Percentiles rank a stretch among this genome's conserved stretches.
Evolutionary conservation across 2,797 vertebrate genomes (phyloP).

Genomic region (Pagetopsis macropterus): DNA sequence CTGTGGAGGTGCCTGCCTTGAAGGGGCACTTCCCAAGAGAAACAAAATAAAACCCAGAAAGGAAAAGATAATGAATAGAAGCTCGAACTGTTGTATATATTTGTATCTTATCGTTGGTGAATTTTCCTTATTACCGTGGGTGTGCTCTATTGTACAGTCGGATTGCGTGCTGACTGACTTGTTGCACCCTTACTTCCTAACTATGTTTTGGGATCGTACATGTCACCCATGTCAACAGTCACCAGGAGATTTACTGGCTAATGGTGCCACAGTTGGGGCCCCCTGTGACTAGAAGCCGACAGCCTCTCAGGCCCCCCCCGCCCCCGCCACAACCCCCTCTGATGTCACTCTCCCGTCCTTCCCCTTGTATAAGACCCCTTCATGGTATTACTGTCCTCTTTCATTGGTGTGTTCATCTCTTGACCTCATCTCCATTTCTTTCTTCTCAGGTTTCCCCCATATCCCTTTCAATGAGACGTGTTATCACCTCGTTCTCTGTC

Average conservation of each 20-base stretch:
- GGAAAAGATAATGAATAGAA: neutral
- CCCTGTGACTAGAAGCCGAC: constrained; percentile 55
- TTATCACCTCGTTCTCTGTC: constrained; percentile 14
- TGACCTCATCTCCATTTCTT: constrained; percentile 39
- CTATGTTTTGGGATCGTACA: constrained; percentile 75
- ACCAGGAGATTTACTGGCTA: constrained; percentile 76
- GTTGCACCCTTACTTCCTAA: constrained; percentile 64
- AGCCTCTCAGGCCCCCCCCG: constrained; percentile 37
- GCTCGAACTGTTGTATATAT: neutral
- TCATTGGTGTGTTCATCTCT: constrained; percentile 33
- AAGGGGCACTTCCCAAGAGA: constrained; percentile 24
- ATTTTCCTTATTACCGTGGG: neutral
- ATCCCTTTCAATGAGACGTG: constrained; percentile 15
- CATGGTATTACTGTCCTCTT: constrained; percentile 30
- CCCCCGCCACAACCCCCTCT: constrained; percentile 30
- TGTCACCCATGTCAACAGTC: constrained; percentile 81
- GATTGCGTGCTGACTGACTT: constrained; percentile 31
- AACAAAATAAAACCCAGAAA: constrained; percentile 19
- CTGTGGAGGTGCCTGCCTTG: constrained; percentile 12
- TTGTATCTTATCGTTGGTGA: neutral
- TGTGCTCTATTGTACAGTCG: constrained; percentile 1
- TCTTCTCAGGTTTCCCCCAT: neutral
- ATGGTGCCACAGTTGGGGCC: constrained; percentile 67
- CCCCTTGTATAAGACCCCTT: constrained; percentile 17
- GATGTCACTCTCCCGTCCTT: constrained; percentile 38